Percentiles rank a stretch among this genome's conserved stretches.
Evolutionary conservation across 2,797 vertebrate species (phyloP).

Genomic region (Centropyge bicolor): DNA sequence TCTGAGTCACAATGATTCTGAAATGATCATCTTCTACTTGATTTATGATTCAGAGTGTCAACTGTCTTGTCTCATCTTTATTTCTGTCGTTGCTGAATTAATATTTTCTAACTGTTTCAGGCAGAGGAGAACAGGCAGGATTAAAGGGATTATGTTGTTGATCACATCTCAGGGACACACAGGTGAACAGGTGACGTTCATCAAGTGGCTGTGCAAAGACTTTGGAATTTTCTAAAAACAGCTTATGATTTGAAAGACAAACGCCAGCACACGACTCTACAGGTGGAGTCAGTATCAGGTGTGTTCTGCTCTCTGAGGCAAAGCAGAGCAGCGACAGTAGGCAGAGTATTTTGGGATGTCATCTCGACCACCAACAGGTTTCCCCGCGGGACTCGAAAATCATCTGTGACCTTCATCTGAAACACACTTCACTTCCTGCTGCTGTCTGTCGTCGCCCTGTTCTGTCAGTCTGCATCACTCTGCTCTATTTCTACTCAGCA

Average conservation of each 20-base stretch:
- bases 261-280: not conserved
- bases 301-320: not conserved
- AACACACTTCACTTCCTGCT: constrained; percentile 35
- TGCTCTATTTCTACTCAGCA: constrained; percentile 50
- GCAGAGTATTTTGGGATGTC: constrained; percentile 51
- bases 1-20: too few species aligned
- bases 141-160: not conserved
- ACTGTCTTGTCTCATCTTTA: too few species aligned
- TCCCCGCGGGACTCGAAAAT: constrained; percentile 20
- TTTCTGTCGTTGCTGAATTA: too few species aligned
- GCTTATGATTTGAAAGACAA: not conserved
- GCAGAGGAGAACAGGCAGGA: too few species aligned
- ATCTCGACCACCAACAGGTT: constrained; percentile 24
- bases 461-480: constrained; percentile 57
- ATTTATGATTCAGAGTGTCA: too few species aligned
- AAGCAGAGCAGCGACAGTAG: not conserved
- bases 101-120: too few species aligned
- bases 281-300: constrained; percentile 5
- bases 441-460: constrained; percentile 45
- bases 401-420: constrained; percentile 53
- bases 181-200: not conserved
- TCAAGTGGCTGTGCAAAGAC: not conserved
- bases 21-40: too few species aligned
- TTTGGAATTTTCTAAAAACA: too few species aligned
- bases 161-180: not conserved